Conservation (phyloP, 2,888 invertebrate species). For the Drosophila birchii region DNA sequence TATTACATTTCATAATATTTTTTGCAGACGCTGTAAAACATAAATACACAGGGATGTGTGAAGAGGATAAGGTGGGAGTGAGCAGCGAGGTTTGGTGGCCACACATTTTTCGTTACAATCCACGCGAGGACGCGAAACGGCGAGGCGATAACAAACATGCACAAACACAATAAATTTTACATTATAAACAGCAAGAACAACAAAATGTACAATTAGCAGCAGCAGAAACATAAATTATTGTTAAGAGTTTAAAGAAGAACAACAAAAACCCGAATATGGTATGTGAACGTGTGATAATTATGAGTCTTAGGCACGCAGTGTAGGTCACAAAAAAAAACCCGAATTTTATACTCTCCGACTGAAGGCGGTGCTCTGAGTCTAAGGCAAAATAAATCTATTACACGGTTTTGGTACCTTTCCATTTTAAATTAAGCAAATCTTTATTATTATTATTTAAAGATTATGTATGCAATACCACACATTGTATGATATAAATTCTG, state of each 20-base stretch:
- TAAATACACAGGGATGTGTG: slow-evolving; percentile 32
- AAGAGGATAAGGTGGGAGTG: slow-evolving; percentile 8
- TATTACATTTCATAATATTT: slow-evolving; percentile 40
- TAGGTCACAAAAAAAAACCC: slow-evolving; percentile 8
- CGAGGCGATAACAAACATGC: slow-evolving; percentile 65
- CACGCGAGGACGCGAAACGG: slow-evolving; percentile 25
- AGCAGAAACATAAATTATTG: slow-evolving; percentile 67
- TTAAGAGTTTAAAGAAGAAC: slow-evolving; percentile 45
- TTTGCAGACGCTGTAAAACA: slow-evolving; percentile 53
- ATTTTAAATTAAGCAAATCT: neutral
- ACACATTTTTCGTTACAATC: slow-evolving; percentile 11
- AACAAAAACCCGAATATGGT: slow-evolving; percentile 58
- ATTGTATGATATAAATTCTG: no score
- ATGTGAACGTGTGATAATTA: slow-evolving; percentile 70
- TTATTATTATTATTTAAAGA: no score
- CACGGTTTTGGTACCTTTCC: slow-evolving; percentile 21
- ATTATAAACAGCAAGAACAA: slow-evolving; percentile 42
- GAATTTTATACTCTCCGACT: slow-evolving; percentile 28
- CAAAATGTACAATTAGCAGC: slow-evolving; percentile 67
- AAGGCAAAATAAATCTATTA: no score
- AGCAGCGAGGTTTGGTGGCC: neutral
- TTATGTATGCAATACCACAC: no score
- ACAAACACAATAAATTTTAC: slow-evolving; percentile 67
- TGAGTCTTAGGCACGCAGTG: slow-evolving; percentile 66
- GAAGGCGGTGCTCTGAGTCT: slow-evolving; percentile 51